phyloP scores from a whole-genome alignment of 1,140 invertebrate genomes.

The Hypsibius dujardini region DNA sequence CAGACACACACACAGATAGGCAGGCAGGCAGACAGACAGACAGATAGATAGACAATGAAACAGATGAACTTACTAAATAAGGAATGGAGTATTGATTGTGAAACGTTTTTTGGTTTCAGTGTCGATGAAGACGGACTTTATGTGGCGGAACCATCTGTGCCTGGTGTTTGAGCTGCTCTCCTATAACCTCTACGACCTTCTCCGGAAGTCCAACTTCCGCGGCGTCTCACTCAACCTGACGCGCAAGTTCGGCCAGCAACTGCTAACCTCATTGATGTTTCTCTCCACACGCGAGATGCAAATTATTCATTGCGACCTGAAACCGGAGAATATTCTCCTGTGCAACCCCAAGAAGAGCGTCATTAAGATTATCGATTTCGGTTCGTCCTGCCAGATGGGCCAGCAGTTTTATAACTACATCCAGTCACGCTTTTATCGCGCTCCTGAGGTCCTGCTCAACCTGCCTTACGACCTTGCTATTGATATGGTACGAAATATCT shows the following conservation, averaged over 20 bases:
- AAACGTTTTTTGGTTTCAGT: conserved; percentile 42
- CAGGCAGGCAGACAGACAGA: too few species aligned
- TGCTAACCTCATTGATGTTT: conserved; percentile 20
- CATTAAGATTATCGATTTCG: conserved; percentile 51
- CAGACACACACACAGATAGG: too few species aligned
- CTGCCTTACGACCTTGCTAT: conserved; percentile 40
- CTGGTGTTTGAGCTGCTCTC: conserved; percentile 98
- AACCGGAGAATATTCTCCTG: conserved; percentile 97
- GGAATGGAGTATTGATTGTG: too few species aligned
- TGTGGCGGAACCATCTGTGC: conserved; percentile 98
- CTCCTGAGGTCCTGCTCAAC: conserved; percentile 38
- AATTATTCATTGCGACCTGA: conserved; percentile 99
- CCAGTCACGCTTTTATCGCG: conserved; percentile 96
- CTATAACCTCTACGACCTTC: conserved; percentile 96
- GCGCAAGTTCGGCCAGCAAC: conserved; percentile 87
- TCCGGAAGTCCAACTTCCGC: conserved; percentile 97
- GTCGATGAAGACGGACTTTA: conserved; percentile 96
- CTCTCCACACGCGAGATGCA: conserved; percentile 84
- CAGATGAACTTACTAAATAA: too few species aligned
- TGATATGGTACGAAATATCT: conserved; percentile 30
- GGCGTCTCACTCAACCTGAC: conserved; percentile 97
- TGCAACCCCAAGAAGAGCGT: conserved; percentile 97
- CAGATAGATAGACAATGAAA: too few species aligned
- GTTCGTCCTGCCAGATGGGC: conserved; percentile 40
- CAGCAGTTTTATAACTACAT: conserved; percentile 99